Evolutionary conservation across 2,888 invertebrate species (phyloP).

Genomic region (Pseudococcus viburni): DNA sequence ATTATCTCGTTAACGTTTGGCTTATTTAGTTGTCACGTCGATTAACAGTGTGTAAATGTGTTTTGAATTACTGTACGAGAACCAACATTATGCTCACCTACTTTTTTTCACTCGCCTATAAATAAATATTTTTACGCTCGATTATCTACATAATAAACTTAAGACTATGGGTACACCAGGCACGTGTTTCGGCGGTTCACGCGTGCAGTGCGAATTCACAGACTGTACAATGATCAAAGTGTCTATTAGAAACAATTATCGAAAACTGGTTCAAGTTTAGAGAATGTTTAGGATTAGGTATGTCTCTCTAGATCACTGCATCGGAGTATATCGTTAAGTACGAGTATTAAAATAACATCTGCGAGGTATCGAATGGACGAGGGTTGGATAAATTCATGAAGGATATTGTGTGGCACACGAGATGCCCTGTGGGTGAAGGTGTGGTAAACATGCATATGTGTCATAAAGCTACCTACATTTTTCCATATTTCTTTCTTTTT

Average conservation of each 20-base stretch:
- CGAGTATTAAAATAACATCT: not conserved
- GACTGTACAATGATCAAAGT: not conserved
- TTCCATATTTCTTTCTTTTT: not conserved
- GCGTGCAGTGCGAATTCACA: not conserved
- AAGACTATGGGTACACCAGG: constrained; percentile 19
- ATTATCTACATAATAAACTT: not conserved
- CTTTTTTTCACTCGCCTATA: constrained; percentile 28
- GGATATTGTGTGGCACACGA: constrained; percentile 10
- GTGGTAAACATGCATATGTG: not conserved
- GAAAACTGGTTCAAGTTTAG: constrained; percentile 38
- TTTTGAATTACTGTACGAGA: constrained; percentile 10
- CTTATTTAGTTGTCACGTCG: constrained; percentile 48
- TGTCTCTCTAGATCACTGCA: not conserved
- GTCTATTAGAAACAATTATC: constrained; percentile 11
- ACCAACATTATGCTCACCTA: constrained; percentile 11
- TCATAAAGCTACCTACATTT: constrained; percentile 41
- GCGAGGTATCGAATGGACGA: not conserved
- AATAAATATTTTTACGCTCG: constrained; percentile 26
- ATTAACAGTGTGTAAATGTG: constrained; percentile 39
- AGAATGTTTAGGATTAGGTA: constrained; percentile 3
- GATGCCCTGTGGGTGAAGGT: constrained; percentile 9
- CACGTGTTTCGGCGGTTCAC: not conserved
- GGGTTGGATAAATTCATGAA: not conserved
- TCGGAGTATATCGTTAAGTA: not conserved
- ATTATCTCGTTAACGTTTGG: constrained; percentile 34